Percentiles rank a stretch among this genome's conserved stretches.
These are phyloP conservation scores for Drosophila ambigua DNA, from an alignment of 1,140 invertebrate species.

Conservation along the genomic window DNA sequence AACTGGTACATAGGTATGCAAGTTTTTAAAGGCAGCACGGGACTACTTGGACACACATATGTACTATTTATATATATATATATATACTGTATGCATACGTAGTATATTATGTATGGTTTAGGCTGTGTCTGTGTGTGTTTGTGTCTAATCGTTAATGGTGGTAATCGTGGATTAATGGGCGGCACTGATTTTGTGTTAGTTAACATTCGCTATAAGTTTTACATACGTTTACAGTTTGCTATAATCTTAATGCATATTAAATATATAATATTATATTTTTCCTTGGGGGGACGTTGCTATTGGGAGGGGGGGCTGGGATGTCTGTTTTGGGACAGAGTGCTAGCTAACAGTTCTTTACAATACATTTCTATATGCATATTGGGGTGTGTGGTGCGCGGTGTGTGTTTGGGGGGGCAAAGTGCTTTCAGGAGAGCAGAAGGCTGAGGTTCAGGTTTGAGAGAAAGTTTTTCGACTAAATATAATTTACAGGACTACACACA, in stretches of 20 bases:
- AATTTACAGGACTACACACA: constrained; percentile 64
- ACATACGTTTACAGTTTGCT: constrained; percentile 45
- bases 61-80: constrained; percentile 35
- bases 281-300: background rate
- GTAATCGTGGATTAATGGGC: constrained; percentile 82
- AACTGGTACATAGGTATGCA: constrained; percentile 79
- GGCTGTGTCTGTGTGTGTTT: constrained; percentile 30
- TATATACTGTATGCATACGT: background rate
- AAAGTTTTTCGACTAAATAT: constrained; percentile 56
- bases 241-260: constrained; percentile 49
- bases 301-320: no score
- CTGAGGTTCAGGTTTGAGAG: constrained; percentile 37
- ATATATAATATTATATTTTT: constrained; percentile 37
- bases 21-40: constrained; percentile 77
- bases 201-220: constrained; percentile 73
- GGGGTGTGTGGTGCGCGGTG: background rate
- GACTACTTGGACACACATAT: constrained; percentile 72
- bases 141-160: constrained; percentile 77
- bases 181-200: constrained; percentile 82
- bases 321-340: constrained; percentile 9
- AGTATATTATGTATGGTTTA: background rate
- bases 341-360: constrained; percentile 49
- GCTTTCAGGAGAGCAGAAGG: background rate
- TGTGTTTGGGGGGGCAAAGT: background rate
- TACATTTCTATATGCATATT: constrained; percentile 18